These are phyloP conservation scores for Hirtodrosophila duncani DNA, from an alignment of 2,888 invertebrate genomes.

Conservation along the genomic window DNA sequence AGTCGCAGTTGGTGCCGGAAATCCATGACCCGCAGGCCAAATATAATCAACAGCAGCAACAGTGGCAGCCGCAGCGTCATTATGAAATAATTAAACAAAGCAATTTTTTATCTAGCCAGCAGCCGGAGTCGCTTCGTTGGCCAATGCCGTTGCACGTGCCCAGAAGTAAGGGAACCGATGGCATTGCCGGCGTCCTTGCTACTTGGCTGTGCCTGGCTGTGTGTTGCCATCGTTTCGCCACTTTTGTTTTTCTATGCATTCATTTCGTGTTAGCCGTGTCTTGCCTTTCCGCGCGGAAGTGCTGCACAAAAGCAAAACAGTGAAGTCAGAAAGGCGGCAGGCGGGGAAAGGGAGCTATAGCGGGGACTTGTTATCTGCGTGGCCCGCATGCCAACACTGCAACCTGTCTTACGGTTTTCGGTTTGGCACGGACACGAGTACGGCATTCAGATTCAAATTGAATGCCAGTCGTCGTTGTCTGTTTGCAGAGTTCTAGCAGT, in stretches of 20 bases:
- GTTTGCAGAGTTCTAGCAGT: constrained; percentile 42
- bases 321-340: background rate
- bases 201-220: constrained; percentile 15
- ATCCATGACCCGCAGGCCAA: constrained; percentile 64
- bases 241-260: constrained; percentile 65
- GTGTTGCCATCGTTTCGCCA: background rate
- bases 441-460: constrained; percentile 48
- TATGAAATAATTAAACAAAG: constrained; percentile 73
- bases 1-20: constrained; percentile 54
- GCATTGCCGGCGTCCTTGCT: constrained; percentile 44
- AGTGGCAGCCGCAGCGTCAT: constrained; percentile 61
- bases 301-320: constrained; percentile 56
- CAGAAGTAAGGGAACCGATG: no score
- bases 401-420: constrained; percentile 21
- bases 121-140: background rate
- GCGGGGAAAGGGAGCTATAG: no score
- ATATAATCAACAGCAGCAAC: constrained; percentile 57
- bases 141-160: no score
- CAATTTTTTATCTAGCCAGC: constrained; percentile 54
- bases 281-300: constrained; percentile 52
- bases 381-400: constrained; percentile 26
- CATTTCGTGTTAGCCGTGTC: constrained; percentile 49
- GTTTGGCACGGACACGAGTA: background rate
- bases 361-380: constrained; percentile 52
- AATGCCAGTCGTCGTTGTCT: constrained; percentile 28